A percentile compares a stretch with the other conserved stretches of the same genome.
Evolutionary conservation across 2,888 invertebrate species (phyloP).

Genomic region (Folsomia manolachei): DNA sequence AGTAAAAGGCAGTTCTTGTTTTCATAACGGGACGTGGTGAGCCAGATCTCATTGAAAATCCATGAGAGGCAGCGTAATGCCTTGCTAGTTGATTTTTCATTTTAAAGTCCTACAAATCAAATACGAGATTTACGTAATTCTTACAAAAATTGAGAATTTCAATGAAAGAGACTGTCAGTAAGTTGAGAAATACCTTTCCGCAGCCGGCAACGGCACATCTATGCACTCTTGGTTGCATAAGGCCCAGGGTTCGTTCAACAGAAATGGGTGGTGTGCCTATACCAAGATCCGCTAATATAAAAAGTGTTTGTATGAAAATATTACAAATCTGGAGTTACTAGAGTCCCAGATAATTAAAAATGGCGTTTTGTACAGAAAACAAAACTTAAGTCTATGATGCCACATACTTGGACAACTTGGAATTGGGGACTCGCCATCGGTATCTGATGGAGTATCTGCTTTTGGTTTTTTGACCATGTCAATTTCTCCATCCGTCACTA

Average conservation of each 20-base stretch:
- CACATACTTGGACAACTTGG: not conserved
- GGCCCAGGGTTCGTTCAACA: constrained; percentile 56
- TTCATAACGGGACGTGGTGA: constrained; percentile 93
- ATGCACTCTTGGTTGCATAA: constrained; percentile 65
- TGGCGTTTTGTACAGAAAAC: not conserved
- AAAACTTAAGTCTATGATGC: no score
- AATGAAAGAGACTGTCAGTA: constrained; percentile 2
- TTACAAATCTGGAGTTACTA: not conserved
- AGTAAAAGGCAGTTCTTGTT: constrained; percentile 92
- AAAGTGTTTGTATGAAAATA: no score
- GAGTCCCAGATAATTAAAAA: not conserved
- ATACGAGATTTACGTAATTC: not conserved
- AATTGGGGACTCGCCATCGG: constrained; percentile 7
- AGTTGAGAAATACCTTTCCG: constrained; percentile 63
- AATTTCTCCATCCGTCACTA: constrained; percentile 38
- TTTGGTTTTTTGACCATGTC: constrained; percentile 44
- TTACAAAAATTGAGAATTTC: not conserved
- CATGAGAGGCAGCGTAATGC: constrained; percentile 90
- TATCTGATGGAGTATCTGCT: constrained; percentile 37
- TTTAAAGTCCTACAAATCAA: constrained; percentile 71
- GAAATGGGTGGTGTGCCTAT: not conserved
- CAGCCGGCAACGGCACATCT: constrained; percentile 89
- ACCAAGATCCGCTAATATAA: not conserved
- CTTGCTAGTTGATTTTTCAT: constrained; percentile 89
- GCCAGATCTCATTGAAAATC: constrained; percentile 68